Conservation (phyloP, 2,797 vertebrate species). For the Psittacula echo region DNA sequence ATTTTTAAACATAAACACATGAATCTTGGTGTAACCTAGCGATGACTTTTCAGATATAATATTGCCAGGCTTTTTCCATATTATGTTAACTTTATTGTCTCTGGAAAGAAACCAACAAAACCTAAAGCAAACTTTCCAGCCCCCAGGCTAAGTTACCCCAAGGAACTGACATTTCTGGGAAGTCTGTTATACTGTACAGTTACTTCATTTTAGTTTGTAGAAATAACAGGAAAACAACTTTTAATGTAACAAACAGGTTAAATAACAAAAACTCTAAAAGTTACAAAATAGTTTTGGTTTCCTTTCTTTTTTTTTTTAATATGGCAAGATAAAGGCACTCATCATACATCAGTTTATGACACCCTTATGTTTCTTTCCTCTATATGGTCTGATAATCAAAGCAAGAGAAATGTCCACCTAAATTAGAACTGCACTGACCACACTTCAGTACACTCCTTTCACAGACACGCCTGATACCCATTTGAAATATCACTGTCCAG, state of each 20-base stretch:
- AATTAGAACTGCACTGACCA: not conserved
- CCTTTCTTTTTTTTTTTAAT: not conserved
- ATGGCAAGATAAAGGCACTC: not conserved
- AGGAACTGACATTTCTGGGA: slow-evolving; percentile 2
- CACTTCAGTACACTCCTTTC: not conserved
- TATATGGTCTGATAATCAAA: not conserved
- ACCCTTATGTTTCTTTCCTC: not conserved
- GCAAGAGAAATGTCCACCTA: not conserved
- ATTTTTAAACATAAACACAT: not conserved
- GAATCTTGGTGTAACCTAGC: not conserved
- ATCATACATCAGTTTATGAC: not conserved
- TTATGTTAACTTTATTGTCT: not conserved
- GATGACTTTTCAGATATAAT: not conserved
- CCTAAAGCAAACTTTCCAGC: not conserved
- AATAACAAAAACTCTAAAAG: not conserved
- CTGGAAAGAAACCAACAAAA: not conserved
- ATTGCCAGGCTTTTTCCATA: not conserved
- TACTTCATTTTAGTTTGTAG: not conserved
- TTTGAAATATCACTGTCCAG: not conserved
- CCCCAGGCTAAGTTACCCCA: not conserved
- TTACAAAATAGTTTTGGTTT: not conserved
- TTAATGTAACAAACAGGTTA: not conserved
- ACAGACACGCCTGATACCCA: not conserved
- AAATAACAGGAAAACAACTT: not conserved
- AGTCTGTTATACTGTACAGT: not conserved